Conservation (phyloP, 2,797 vertebrate genomes). For the Sarcoramphus papa region DNA sequence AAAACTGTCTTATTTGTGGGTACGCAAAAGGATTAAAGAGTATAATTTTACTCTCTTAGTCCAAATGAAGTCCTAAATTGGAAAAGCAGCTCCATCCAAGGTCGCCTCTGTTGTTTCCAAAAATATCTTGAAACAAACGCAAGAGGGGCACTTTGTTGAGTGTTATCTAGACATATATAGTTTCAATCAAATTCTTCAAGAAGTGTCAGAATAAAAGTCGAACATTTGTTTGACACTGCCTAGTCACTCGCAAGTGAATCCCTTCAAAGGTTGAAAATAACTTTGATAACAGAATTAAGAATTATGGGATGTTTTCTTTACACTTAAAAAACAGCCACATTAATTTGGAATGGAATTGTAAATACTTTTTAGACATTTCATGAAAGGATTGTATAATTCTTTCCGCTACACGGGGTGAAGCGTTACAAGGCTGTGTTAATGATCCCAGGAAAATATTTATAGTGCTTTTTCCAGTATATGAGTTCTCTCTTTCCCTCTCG, state of each 20-base stretch:
- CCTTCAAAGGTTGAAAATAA: slow-evolving; percentile 38
- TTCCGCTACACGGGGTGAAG: neutral
- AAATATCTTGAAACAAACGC: slow-evolving; percentile 85
- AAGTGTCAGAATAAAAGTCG: slow-evolving; percentile 81
- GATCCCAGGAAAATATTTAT: slow-evolving; percentile 36
- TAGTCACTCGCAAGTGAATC: slow-evolving; percentile 58
- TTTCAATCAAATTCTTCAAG: slow-evolving; percentile 86
- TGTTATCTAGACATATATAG: slow-evolving; percentile 89
- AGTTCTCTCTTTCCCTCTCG: neutral
- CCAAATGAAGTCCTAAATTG: slow-evolving; percentile 86
- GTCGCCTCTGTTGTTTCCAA: slow-evolving; percentile 86
- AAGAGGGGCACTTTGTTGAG: slow-evolving; percentile 89
- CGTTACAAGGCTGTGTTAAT: slow-evolving; percentile 1
- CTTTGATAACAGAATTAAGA: slow-evolving; percentile 23
- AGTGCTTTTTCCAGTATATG: slow-evolving; percentile 32
- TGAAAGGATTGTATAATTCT: neutral
- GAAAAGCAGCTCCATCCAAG: slow-evolving; percentile 85
- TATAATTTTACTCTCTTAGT: slow-evolving; percentile 67
- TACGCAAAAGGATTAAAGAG: slow-evolving; percentile 38
- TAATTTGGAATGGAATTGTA: neutral
- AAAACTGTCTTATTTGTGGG: slow-evolving; percentile 1
- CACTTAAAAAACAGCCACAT: neutral
- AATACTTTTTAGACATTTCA: neutral
- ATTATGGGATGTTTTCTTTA: neutral
- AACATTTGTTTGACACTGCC: slow-evolving; percentile 71